Conservation (phyloP, 2,797 vertebrate genomes). For the Strix occidentalis region DNA sequence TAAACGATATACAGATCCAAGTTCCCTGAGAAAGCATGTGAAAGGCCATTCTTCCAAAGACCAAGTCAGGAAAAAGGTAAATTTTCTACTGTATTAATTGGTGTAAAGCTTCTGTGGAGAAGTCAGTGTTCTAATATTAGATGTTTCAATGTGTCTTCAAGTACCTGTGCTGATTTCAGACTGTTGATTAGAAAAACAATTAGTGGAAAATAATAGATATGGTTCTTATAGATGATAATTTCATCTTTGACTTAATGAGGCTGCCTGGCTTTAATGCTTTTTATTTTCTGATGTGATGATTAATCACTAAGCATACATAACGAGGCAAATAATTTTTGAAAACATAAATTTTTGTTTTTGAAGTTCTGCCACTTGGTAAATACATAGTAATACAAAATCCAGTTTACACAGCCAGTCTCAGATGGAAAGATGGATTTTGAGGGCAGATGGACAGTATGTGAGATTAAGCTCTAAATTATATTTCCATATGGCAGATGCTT, state of each 20-base stretch:
- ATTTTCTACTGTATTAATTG: not conserved
- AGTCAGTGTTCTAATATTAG: not conserved
- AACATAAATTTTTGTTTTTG: not conserved
- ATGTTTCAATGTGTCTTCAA: not conserved
- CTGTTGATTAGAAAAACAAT: not conserved
- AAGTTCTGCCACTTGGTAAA: not conserved
- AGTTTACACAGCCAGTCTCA: not conserved
- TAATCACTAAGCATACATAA: not conserved
- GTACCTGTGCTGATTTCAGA: not conserved
- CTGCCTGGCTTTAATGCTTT: not conserved
- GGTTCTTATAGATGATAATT: not conserved
- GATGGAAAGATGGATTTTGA: not conserved
- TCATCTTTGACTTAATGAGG: not conserved
- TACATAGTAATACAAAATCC: not conserved
- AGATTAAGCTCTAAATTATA: not conserved
- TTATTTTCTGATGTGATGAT: not conserved
- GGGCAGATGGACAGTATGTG: not conserved
- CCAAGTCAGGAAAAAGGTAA: constrained; percentile 92
- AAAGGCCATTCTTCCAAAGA: constrained; percentile 94
- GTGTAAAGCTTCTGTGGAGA: not conserved
- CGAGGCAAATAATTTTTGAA: not conserved
- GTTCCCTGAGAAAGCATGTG: constrained; percentile 95
- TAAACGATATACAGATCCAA: constrained; percentile 97
- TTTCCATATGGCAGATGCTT: not conserved
- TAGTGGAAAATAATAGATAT: not conserved